phyloP scores from a whole-genome alignment of 2,888 invertebrate genomes.

The Stenodera caucasica region DNA sequence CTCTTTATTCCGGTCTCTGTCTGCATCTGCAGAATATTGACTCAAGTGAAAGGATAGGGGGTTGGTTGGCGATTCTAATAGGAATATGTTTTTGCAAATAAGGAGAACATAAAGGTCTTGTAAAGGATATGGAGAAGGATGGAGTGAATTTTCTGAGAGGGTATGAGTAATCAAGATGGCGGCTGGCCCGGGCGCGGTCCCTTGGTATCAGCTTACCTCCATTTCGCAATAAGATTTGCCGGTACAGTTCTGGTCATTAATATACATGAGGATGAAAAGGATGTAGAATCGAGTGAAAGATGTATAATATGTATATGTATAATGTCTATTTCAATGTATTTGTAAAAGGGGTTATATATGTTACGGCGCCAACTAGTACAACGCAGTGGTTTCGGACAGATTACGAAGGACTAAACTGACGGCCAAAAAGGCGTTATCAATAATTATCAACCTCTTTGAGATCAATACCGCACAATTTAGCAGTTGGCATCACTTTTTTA shows the following conservation, averaged over 20 bases:
- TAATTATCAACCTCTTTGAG: background rate
- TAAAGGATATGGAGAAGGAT: slow-evolving; percentile 44
- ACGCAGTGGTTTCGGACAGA: slow-evolving; percentile 26
- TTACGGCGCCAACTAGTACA: slow-evolving; percentile 21
- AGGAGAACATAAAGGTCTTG: slow-evolving; percentile 31
- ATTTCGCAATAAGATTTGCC: slow-evolving; percentile 55
- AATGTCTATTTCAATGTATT: background rate
- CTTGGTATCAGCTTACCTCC: slow-evolving; percentile 54
- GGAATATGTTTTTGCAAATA: slow-evolving; percentile 13
- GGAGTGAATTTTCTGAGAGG: slow-evolving; percentile 39
- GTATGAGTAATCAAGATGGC: slow-evolving; percentile 53
- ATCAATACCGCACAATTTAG: background rate
- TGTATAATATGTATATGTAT: slow-evolving; percentile 11
- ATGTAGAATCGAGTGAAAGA: slow-evolving; percentile 36
- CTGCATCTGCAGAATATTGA: slow-evolving; percentile 53
- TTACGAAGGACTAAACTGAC: slow-evolving; percentile 12
- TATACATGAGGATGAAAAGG: slow-evolving; percentile 48
- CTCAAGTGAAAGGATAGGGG: slow-evolving; percentile 52
- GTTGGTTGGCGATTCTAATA: slow-evolving; percentile 12
- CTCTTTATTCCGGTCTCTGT: background rate
- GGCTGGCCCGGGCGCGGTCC: slow-evolving; percentile 51
- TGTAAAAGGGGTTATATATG: slow-evolving; percentile 9
- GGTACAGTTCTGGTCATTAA: slow-evolving; percentile 55
- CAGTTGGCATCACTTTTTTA: too few relatives aligned
- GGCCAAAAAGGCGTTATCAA: slow-evolving; percentile 3